Evolutionary conservation across 2,797 vertebrate genomes (phyloP).

Genomic region (Agapornis canus): DNA sequence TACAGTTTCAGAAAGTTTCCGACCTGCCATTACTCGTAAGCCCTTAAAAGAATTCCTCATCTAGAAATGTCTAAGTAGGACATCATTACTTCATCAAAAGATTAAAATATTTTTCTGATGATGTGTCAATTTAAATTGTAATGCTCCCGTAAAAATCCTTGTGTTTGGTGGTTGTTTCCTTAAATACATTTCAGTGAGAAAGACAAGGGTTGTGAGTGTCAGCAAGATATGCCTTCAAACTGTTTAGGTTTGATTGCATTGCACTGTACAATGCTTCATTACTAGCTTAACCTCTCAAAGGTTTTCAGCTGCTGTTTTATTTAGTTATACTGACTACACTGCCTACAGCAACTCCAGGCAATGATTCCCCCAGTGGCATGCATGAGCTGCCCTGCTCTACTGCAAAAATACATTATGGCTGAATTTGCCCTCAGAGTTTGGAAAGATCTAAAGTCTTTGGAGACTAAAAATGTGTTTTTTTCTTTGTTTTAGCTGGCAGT

Average conservation of each 20-base stretch:
- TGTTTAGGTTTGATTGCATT: slow-evolving; percentile 74
- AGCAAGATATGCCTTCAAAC: slow-evolving; percentile 64
- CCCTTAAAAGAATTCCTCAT: slow-evolving; percentile 17
- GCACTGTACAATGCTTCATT: slow-evolving; percentile 77
- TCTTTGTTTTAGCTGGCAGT: slow-evolving; percentile 82
- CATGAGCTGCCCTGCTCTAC: slow-evolving; percentile 75
- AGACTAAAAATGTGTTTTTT: slow-evolving; percentile 82
- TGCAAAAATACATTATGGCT: slow-evolving; percentile 77
- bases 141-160: slow-evolving; percentile 24
- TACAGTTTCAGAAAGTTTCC: slow-evolving; percentile 49
- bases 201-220: slow-evolving; percentile 1
- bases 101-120: slow-evolving; percentile 31
- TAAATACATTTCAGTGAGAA: slow-evolving; percentile 33
- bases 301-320: slow-evolving; percentile 80
- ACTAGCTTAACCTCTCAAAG: slow-evolving; percentile 75
- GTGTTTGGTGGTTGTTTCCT: not conserved
- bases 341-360: slow-evolving; percentile 78
- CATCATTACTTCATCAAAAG: slow-evolving; percentile 39
- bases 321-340: slow-evolving; percentile 74
- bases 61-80: not conserved
- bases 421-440: slow-evolving; percentile 81
- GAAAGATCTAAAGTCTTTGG: slow-evolving; percentile 82
- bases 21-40: slow-evolving; percentile 4
- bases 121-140: slow-evolving; percentile 9
- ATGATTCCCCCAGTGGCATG: slow-evolving; percentile 75